phyloP scores from a whole-genome alignment of 2,797 vertebrate genomes.

The Mareca penelope region DNA sequence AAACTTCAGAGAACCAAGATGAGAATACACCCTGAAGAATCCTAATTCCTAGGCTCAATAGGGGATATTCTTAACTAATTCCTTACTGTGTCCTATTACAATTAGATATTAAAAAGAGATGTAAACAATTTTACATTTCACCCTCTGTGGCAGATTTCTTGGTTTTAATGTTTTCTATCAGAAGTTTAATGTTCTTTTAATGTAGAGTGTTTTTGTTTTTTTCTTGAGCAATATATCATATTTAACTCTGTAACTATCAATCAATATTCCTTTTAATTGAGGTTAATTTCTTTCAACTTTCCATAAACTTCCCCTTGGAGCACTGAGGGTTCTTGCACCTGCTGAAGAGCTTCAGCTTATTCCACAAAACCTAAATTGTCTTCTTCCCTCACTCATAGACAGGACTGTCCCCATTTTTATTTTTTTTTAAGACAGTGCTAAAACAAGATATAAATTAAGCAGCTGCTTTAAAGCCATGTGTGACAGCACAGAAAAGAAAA shows the following conservation, averaged over 20 bases:
- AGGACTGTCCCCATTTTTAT: not conserved
- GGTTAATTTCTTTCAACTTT: conserved; percentile 82
- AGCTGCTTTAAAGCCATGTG: not conserved
- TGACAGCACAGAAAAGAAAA: not conserved
- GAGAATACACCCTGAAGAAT: conserved; percentile 41
- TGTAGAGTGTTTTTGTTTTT: conserved; percentile 33
- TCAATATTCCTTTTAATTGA: conserved; percentile 79
- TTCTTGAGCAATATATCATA: conserved; percentile 72
- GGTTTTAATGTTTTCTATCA: conserved; percentile 58
- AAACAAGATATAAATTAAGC: not conserved
- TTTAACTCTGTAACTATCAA: conserved; percentile 75
- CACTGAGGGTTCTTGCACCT: conserved; percentile 62
- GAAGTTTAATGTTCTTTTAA: conserved; percentile 79
- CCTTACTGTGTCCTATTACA: conserved; percentile 40
- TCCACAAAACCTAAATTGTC: not conserved
- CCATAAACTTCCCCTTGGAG: conserved; percentile 59
- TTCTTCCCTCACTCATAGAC: not conserved
- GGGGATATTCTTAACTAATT: conserved; percentile 41
- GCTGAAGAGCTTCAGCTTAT: conserved; percentile 41
- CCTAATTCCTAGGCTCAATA: conserved; percentile 24
- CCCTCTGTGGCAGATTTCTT: conserved; percentile 44
- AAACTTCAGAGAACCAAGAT: conserved; percentile 39
- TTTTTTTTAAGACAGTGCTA: not conserved
- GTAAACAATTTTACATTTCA: conserved; percentile 63
- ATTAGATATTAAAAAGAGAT: conserved; percentile 28